A percentile compares a stretch with the other conserved stretches of the same genome.
These are phyloP conservation scores for Ephydatia muelleri DNA, from an alignment of 37 sponge, comb jelly and placozoan genomes.

Conservation along the genomic window DNA sequence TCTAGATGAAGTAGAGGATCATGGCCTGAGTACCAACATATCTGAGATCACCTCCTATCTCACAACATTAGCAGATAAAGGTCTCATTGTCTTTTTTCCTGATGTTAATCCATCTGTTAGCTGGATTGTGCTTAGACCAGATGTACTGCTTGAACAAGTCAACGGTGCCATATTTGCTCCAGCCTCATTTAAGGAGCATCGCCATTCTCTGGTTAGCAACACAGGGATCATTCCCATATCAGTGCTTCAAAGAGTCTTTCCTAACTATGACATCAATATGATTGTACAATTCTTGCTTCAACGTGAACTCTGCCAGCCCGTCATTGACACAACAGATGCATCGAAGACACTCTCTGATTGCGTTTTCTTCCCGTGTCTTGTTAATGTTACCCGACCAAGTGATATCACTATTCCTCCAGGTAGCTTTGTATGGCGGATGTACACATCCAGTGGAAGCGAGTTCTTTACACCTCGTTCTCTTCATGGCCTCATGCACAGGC, in stretches of 20 bases:
- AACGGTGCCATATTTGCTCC: constrained; percentile 38
- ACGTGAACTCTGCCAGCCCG: constrained; percentile 23
- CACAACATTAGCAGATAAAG: constrained; percentile 3
- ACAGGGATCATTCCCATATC: constrained; percentile 27
- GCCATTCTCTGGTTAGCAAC: background rate
- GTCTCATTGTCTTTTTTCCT: constrained; percentile 9
- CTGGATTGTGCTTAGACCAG: constrained; percentile 20
- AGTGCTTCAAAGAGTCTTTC: background rate
- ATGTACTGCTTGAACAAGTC: constrained; percentile 13
- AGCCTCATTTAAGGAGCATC: background rate
- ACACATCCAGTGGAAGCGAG: background rate
- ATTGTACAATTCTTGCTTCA: constrained; percentile 14
- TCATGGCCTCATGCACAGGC: constrained; percentile 14
- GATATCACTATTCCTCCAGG: too few species aligned
- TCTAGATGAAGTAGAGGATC: background rate
- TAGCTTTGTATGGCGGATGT: too few species aligned
- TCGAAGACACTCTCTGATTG: background rate
- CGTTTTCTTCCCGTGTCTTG: constrained; percentile 23
- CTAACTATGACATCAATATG: constrained; percentile 12
- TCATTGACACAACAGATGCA: background rate
- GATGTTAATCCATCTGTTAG: background rate
- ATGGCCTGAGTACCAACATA: background rate
- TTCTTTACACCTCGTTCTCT: constrained; percentile 24
- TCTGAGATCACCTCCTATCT: background rate
- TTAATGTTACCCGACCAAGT: background rate